Evolutionary conservation across 2,888 invertebrate species (phyloP).

Genomic region (Macropis europaea): DNA sequence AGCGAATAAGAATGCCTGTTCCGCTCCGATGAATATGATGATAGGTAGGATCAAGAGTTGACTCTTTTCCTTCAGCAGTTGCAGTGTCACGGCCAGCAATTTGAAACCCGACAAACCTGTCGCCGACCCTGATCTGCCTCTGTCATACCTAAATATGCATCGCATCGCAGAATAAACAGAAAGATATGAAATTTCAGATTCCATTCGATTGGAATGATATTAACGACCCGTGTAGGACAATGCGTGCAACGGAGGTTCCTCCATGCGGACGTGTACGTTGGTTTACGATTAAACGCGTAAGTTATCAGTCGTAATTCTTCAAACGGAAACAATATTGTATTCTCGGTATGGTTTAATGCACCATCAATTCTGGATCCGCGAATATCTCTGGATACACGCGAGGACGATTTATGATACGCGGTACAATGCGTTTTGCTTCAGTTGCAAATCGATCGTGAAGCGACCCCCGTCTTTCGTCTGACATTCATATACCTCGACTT

Average conservation of each 20-base stretch:
- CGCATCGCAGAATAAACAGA: background rate
- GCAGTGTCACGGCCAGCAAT: constrained; percentile 88
- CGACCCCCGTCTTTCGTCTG: background rate
- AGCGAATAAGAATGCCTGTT: constrained; percentile 95
- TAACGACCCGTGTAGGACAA: too few relatives aligned
- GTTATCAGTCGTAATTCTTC: constrained; percentile 16
- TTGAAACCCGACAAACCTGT: constrained; percentile 85
- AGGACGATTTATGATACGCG: constrained; percentile 22
- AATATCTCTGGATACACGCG: background rate
- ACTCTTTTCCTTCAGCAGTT: constrained; percentile 88
- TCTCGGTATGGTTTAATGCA: background rate
- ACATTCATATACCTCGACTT: background rate
- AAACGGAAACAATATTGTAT: constrained; percentile 6
- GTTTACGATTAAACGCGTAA: background rate
- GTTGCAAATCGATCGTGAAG: constrained; percentile 10
- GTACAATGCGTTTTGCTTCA: background rate
- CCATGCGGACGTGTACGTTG: too few relatives aligned
- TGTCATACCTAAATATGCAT: constrained; percentile 81
- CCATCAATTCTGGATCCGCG: constrained; percentile 9
- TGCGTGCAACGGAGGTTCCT: too few relatives aligned
- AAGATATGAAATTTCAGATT: too few relatives aligned
- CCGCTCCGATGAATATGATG: constrained; percentile 95
- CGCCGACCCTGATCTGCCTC: constrained; percentile 82
- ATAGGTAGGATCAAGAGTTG: constrained; percentile 93
- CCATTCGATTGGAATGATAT: too few relatives aligned